Percentiles rank a stretch among this genome's conserved stretches.
phyloP scores from a whole-genome alignment of 2,797 vertebrate genomes.

The Notolabrus celidotus region DNA sequence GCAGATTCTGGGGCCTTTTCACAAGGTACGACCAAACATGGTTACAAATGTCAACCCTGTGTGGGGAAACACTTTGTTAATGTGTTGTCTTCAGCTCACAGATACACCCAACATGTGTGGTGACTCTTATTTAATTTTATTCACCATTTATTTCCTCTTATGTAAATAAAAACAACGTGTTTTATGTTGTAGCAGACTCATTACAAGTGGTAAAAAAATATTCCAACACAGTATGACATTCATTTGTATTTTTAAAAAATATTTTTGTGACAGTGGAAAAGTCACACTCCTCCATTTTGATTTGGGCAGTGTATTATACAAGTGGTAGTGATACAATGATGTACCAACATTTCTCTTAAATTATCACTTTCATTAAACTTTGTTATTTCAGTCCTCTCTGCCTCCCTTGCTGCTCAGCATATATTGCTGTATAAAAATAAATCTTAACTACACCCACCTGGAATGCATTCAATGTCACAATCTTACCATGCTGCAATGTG shows the following conservation, averaged over 20 bases:
- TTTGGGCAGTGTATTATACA: slow-evolving; percentile 59
- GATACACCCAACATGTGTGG: slow-evolving; percentile 21
- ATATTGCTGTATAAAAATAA: slow-evolving; percentile 51
- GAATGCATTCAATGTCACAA: slow-evolving; percentile 21
- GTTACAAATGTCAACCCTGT: slow-evolving; percentile 37
- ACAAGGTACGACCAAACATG: slow-evolving; percentile 90
- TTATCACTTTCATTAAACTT: slow-evolving; percentile 35
- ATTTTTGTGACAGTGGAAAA: slow-evolving; percentile 41
- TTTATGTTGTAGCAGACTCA: not conserved
- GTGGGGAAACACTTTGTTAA: slow-evolving; percentile 35
- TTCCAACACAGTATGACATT: not conserved
- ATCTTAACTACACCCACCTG: slow-evolving; percentile 62
- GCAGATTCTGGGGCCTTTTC: slow-evolving; percentile 96
- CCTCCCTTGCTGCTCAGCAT: slow-evolving; percentile 25
- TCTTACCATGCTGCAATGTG: slow-evolving; percentile 26
- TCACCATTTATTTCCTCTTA: slow-evolving; percentile 20
- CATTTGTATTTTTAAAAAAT: slow-evolving; percentile 15
- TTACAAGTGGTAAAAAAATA: not conserved
- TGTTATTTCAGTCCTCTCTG: slow-evolving; percentile 29
- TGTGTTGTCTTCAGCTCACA: slow-evolving; percentile 39
- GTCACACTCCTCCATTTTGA: slow-evolving; percentile 76
- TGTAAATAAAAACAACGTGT: slow-evolving; percentile 5
- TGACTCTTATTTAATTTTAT: slow-evolving; percentile 21
- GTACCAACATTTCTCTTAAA: slow-evolving; percentile 42
- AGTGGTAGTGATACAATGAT: slow-evolving; percentile 42